phyloP scores from a whole-genome alignment of 2,888 invertebrate species.

The Endotricha flammealis region DNA sequence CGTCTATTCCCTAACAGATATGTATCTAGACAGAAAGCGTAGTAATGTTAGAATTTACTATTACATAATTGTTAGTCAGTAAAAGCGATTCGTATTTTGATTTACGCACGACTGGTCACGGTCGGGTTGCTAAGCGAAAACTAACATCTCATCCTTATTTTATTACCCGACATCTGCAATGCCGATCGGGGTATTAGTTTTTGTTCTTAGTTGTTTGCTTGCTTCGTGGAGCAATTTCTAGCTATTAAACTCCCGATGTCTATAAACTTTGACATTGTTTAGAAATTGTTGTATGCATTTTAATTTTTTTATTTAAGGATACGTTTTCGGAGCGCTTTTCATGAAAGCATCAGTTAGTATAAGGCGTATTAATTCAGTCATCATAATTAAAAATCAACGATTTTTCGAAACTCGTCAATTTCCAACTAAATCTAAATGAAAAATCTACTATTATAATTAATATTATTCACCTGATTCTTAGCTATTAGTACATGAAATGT shows the following conservation, averaged over 20 bases:
- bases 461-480: too few relatives aligned
- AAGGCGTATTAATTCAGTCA: too few relatives aligned
- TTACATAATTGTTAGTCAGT: conserved; percentile 34
- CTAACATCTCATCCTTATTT: not conserved
- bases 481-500: not conserved
- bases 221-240: not conserved
- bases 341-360: too few relatives aligned
- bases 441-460: too few relatives aligned
- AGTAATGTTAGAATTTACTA: conserved; percentile 24
- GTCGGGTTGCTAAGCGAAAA: conserved; percentile 18
- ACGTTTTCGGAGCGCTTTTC: too few relatives aligned
- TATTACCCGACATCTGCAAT: not conserved
- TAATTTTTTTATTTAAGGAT: too few relatives aligned
- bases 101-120: conserved; percentile 46
- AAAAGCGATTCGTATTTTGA: conserved; percentile 38
- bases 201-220: not conserved
- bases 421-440: too few relatives aligned
- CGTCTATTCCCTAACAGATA: conserved; percentile 31
- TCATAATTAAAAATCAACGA: too few relatives aligned
- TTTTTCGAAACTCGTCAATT: too few relatives aligned
- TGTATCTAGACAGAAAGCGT: conserved; percentile 34
- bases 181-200: not conserved
- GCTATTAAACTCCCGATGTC: not conserved
- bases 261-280: too few relatives aligned
- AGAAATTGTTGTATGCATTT: too few relatives aligned